Percentiles rank a stretch among this genome's conserved stretches.
Conservation (phyloP, 92 coral and sea anemone genomes). For the Porites rus region DNA sequence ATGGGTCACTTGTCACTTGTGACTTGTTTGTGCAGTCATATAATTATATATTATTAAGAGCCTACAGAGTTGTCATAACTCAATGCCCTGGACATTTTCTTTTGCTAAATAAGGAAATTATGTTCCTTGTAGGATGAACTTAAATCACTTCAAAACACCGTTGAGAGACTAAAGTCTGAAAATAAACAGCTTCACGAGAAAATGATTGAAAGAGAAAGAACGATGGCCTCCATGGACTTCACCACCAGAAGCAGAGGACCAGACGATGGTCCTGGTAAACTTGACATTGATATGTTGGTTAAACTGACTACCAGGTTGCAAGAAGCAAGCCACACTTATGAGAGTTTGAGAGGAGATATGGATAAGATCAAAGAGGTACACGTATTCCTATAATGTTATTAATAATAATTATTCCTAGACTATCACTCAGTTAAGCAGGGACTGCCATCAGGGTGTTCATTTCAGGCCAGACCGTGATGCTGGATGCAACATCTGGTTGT, state of each 20-base stretch:
- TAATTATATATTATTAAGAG: too few species aligned
- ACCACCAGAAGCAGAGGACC: conserved; percentile 59
- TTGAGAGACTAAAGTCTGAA: conserved; percentile 80
- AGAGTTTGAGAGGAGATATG: conserved; percentile 87
- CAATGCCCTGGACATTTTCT: too few species aligned
- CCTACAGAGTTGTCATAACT: too few species aligned
- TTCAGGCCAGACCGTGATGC: too few species aligned
- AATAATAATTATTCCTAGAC: too few species aligned
- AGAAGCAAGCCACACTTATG: conserved; percentile 96
- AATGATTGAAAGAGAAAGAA: conserved; percentile 83
- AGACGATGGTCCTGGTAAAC: conserved; percentile 62
- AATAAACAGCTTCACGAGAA: conserved; percentile 87
- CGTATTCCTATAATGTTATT: too few species aligned
- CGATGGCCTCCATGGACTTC: conserved; percentile 82
- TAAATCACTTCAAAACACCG: conserved; percentile 74
- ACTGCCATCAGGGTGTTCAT: too few species aligned
- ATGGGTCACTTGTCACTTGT: too few species aligned
- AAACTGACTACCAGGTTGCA: conserved; percentile 90
- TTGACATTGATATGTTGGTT: conserved; percentile 86
- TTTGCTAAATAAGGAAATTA: neutral
- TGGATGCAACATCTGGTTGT: too few species aligned
- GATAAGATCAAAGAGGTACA: conserved; percentile 84
- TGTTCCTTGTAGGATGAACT: conserved; percentile 70
- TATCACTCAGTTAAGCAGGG: too few species aligned
- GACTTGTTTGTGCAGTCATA: too few species aligned